Evolutionary conservation across 30 jellyfish, hydroid and myxozoan species (phyloP).

Genomic region (Catostylus mosaicus): DNA sequence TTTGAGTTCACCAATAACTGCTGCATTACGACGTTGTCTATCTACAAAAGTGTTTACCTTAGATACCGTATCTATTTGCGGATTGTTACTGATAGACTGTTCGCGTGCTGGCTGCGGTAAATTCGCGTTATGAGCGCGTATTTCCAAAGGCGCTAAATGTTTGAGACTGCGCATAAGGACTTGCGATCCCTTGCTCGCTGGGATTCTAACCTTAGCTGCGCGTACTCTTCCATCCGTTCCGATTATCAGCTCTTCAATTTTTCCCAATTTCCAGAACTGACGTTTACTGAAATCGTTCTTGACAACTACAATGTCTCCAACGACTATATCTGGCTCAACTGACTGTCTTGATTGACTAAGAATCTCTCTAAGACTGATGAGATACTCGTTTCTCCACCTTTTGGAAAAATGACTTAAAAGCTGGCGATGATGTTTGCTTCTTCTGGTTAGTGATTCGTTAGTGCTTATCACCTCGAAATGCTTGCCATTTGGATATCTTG

Average conservation of each 20-base stretch:
- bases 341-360: constrained; percentile 10
- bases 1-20: too few relatives aligned
- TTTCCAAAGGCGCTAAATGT: too few relatives aligned
- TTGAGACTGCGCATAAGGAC: too few relatives aligned
- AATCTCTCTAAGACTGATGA: constrained; percentile 16
- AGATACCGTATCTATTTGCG: too few relatives aligned
- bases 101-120: too few relatives aligned
- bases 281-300: constrained; percentile 30
- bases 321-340: constrained; percentile 15
- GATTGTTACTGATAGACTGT: too few relatives aligned
- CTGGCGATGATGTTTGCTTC: constrained; percentile 18
- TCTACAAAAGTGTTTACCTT: too few relatives aligned
- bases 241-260: too few relatives aligned
- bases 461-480: constrained; percentile 29
- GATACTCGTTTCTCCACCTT: constrained; percentile 49
- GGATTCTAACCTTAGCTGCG: constrained; percentile 19
- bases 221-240: too few relatives aligned
- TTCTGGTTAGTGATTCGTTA: constrained; percentile 24
- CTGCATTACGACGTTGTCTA: too few relatives aligned
- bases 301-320: constrained; percentile 33
- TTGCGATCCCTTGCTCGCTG: not conserved
- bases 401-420: constrained; percentile 15
- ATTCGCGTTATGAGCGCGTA: too few relatives aligned
- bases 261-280: too few relatives aligned
- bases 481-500: not conserved